Conservation (phyloP, 2,113 vertebrate genomes). For the Regulus satrapa region DNA sequence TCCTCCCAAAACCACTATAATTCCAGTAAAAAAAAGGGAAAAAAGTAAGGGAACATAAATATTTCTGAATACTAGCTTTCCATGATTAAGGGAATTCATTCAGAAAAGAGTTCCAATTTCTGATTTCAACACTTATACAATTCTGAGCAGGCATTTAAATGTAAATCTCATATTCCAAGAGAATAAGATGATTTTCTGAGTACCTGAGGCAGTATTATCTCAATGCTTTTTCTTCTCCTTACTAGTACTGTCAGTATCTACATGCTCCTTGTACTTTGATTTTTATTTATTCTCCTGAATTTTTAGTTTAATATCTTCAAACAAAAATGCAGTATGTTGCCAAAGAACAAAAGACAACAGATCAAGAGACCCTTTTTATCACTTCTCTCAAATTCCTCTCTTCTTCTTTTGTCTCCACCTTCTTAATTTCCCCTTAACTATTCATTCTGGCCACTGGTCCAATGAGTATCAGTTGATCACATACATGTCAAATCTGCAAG, state of each 20-base stretch:
- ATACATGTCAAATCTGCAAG: not conserved
- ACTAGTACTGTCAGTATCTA: not conserved
- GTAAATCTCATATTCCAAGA: not conserved
- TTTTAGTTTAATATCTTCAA: not conserved
- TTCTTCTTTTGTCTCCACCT: not conserved
- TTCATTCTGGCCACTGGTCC: not conserved
- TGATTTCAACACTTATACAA: not conserved
- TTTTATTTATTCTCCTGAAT: not conserved
- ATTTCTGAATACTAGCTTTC: not conserved
- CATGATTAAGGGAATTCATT: not conserved
- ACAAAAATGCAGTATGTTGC: not conserved
- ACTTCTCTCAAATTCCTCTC: not conserved
- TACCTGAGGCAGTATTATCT: not conserved
- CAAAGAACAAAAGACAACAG: too few species aligned
- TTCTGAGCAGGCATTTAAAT: not conserved
- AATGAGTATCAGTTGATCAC: not conserved
- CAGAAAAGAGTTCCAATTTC: not conserved
- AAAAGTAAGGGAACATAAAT: not conserved
- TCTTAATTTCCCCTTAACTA: not conserved
- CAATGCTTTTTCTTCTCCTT: not conserved
- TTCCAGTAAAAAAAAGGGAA: not conserved
- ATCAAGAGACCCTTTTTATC: not conserved
- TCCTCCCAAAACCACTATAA: not conserved
- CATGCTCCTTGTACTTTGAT: not conserved
- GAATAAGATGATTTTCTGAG: not conserved